Percentiles rank a stretch among this genome's conserved stretches.
Conservation (phyloP, 2,888 invertebrate species). For the Epistrophe eligans region DNA sequence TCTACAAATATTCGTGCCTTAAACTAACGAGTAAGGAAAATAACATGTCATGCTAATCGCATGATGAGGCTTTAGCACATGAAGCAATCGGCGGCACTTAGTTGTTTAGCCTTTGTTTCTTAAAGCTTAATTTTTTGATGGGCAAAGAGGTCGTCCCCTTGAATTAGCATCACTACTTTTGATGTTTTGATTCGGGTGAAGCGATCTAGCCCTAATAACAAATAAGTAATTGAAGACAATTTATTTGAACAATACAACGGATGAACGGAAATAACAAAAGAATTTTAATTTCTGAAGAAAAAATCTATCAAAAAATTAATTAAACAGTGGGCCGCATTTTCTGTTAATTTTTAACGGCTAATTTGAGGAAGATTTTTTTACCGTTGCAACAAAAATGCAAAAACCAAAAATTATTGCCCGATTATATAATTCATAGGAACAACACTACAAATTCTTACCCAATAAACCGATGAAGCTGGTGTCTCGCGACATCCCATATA, state of each 20-base stretch:
- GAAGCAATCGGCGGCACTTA: constrained; percentile 37
- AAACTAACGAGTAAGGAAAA: constrained; percentile 76
- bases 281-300: no score
- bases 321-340: no score
- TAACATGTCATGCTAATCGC: constrained; percentile 68
- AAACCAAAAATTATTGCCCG: no score
- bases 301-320: no score
- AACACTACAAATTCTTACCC: no score
- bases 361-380: no score
- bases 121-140: constrained; percentile 71
- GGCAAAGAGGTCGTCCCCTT: constrained; percentile 72
- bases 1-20: constrained; percentile 43
- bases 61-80: constrained; percentile 67
- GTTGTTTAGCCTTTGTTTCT: constrained; percentile 38
- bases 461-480: constrained; percentile 95
- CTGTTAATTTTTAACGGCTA: no score
- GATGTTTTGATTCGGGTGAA: constrained; percentile 66
- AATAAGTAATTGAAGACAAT: no score
- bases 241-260: no score
- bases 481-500: constrained; percentile 98
- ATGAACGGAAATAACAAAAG: no score
- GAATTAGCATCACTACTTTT: constrained; percentile 66
- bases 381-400: no score
- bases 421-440: no score
- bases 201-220: constrained; percentile 59